phyloP scores from a whole-genome alignment of 2,113 vertebrate species.

The Corythoichthys haematopterus region DNA sequence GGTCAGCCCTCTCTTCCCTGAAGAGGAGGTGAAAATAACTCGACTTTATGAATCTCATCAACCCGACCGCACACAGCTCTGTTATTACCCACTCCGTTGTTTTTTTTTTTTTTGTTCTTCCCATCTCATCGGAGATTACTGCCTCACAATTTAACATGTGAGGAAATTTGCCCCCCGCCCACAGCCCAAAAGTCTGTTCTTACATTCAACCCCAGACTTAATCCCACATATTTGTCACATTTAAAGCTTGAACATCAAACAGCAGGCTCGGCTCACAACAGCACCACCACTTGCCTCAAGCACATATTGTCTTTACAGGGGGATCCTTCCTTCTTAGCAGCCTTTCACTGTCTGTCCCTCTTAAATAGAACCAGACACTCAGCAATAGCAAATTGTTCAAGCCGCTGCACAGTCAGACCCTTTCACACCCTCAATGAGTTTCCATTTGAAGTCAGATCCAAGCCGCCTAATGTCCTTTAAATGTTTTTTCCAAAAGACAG shows the following conservation, averaged over 20 bases:
- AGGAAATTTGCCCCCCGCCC: background rate
- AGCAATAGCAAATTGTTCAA: slow-evolving; percentile 22
- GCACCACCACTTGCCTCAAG: slow-evolving; percentile 24
- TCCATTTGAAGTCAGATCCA: slow-evolving; percentile 66
- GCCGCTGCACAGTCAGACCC: slow-evolving; percentile 38
- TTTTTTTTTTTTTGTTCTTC: background rate
- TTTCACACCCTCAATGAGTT: slow-evolving; percentile 64
- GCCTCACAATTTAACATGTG: background rate
- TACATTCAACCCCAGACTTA: slow-evolving; percentile 4
- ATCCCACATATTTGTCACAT: slow-evolving; percentile 21
- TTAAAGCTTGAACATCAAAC: slow-evolving; percentile 19
- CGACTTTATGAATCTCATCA: slow-evolving; percentile 44
- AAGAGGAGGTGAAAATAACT: slow-evolving; percentile 32
- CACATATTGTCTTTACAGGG: slow-evolving; percentile 49
- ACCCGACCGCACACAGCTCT: slow-evolving; percentile 11
- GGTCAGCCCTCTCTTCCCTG: slow-evolving; percentile 28
- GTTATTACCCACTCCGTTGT: slow-evolving; percentile 5
- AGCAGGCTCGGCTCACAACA: slow-evolving; percentile 20
- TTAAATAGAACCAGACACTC: slow-evolving; percentile 40
- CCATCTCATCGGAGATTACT: background rate
- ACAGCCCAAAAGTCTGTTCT: background rate
- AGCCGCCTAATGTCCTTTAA: slow-evolving; percentile 66
- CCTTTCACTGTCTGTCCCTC: slow-evolving; percentile 46
- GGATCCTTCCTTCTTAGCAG: slow-evolving; percentile 28
- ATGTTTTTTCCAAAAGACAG: slow-evolving; percentile 66